A percentile compares a stretch with the other conserved stretches of the same genome.
phyloP scores from a whole-genome alignment of 2,113 vertebrate genomes.

The Ginglymostoma cirratum region DNA sequence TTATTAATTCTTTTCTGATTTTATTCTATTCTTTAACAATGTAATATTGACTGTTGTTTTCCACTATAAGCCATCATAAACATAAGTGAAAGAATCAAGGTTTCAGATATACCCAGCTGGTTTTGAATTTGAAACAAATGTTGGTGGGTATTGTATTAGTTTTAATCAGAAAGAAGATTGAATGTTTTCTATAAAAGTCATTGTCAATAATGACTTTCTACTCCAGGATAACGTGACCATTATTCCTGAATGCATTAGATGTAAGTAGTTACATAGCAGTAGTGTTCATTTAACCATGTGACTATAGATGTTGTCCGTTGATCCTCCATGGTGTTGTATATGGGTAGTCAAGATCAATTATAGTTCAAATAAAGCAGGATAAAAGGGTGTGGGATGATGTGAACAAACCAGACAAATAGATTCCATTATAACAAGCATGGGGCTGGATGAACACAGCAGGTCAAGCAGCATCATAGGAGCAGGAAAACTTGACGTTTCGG shows the following conservation, averaged over 20 bases:
- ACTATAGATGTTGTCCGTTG: neutral
- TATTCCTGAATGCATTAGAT: neutral
- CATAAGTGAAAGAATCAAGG: neutral
- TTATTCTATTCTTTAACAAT: neutral
- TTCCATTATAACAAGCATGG: too few species aligned
- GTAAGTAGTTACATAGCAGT: neutral
- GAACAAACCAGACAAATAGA: neutral
- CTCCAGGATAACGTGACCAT: neutral
- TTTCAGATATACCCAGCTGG: neutral
- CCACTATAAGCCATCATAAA: neutral
- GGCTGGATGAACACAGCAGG: too few species aligned
- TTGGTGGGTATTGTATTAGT: neutral
- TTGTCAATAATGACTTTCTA: neutral
- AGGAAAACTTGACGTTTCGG: too few species aligned
- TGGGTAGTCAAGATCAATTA: neutral
- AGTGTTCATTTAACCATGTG: neutral
- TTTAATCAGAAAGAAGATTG: neutral
- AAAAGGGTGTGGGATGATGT: neutral
- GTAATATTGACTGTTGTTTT: neutral
- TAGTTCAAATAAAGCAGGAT: neutral
- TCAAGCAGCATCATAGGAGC: too few species aligned
- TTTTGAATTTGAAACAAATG: neutral
- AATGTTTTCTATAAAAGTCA: neutral
- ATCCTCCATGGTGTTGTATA: neutral
- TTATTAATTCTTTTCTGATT: neutral